These are phyloP conservation scores for Tyrannus savana DNA, from an alignment of 2,113 vertebrate species.

Conservation along the genomic window DNA sequence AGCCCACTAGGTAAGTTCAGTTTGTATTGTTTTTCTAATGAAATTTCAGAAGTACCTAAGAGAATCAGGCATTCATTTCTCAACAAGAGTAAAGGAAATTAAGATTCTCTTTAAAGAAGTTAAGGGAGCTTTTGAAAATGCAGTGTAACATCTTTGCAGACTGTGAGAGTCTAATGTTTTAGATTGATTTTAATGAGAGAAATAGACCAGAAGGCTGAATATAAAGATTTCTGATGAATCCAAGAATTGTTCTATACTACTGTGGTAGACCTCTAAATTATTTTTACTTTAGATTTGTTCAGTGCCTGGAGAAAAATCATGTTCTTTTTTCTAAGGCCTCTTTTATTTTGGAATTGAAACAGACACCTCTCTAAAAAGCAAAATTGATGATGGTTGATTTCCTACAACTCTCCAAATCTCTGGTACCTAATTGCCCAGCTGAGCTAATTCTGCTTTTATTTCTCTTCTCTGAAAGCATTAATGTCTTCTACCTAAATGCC, in stretches of 20 bases:
- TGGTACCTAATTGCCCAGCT: not conserved
- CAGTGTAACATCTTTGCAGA: not conserved
- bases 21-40: not conserved
- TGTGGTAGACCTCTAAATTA: not conserved
- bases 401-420: not conserved
- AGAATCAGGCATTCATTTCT: not conserved
- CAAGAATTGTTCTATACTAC: not conserved
- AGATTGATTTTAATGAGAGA: not conserved
- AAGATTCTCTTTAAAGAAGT: not conserved
- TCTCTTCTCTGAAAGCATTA: not conserved
- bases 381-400: not conserved
- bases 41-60: not conserved
- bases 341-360: not conserved
- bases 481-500: not conserved
- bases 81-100: not conserved
- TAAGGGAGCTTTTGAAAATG: conserved; percentile 18
- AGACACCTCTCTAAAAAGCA: not conserved
- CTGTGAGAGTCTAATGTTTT: not conserved
- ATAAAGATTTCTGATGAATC: not conserved
- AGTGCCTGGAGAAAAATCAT: not conserved
- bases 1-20: not conserved
- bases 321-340: not conserved
- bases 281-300: not conserved
- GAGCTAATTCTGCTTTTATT: not conserved
- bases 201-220: not conserved